phyloP scores from a whole-genome alignment of 2,113 vertebrate genomes.

The Corythornis vintsioides region DNA sequence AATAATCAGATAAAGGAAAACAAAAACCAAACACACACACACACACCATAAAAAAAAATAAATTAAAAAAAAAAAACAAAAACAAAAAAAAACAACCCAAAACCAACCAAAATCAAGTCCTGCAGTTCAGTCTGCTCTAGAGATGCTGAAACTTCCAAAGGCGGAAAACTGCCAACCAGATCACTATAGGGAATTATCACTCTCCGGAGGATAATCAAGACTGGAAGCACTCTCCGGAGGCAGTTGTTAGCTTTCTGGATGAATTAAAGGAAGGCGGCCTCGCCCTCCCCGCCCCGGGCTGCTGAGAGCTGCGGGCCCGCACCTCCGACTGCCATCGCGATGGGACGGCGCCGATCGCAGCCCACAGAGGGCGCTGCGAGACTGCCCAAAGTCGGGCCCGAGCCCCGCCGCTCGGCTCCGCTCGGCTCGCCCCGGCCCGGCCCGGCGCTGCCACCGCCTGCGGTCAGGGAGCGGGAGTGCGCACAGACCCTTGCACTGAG shows the following conservation, averaged over 20 bases:
- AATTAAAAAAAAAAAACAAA: background rate
- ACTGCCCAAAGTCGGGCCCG: slow-evolving; percentile 34
- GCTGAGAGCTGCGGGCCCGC: background rate
- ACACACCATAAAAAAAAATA: background rate
- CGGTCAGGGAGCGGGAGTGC: rapidly evolving
- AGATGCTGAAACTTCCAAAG: background rate
- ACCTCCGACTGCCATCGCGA: background rate
- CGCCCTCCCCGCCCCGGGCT: background rate
- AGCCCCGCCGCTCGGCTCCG: background rate
- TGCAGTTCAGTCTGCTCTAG: background rate
- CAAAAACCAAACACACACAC: background rate
- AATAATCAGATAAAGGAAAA: background rate
- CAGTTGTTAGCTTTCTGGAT: background rate
- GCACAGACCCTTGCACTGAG: rapidly evolving
- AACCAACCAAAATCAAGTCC: background rate
- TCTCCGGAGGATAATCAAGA: background rate
- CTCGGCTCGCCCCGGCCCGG: background rate
- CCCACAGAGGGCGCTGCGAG: slow-evolving; percentile 79
- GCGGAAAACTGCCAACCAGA: background rate
- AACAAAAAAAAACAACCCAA: background rate
- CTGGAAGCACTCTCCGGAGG: background rate
- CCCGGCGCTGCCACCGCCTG: too few species aligned
- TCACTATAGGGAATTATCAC: background rate
- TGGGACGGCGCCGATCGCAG: background rate
- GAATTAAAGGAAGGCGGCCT: background rate